A percentile compares a stretch with the other conserved stretches of the same genome.
Evolutionary conservation across 2,113 vertebrate genomes (phyloP).

Genomic region (Meleagris gallopavo): DNA sequence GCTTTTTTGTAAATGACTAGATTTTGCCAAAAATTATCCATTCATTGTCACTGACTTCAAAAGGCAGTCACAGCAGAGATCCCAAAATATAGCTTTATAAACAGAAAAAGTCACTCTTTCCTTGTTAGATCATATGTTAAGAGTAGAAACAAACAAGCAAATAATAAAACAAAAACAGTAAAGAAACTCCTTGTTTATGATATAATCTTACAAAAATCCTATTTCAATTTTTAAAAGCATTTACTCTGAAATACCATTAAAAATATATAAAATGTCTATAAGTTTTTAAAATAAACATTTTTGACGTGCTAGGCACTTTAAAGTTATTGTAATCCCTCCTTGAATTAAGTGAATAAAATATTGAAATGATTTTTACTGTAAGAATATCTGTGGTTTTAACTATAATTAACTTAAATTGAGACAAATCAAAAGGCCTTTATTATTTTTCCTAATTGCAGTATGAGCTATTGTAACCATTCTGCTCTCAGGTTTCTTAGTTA

Average conservation of each 20-base stretch:
- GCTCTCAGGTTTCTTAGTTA: slow-evolving; percentile 12
- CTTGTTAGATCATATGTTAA: background rate
- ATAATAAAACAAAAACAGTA: background rate
- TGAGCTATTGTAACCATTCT: background rate
- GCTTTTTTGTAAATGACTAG: background rate
- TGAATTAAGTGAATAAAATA: background rate
- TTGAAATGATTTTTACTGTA: background rate
- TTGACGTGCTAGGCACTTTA: background rate
- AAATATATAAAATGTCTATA: background rate
- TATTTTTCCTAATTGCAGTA: slow-evolving; percentile 2
- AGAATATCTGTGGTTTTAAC: background rate
- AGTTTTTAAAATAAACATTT: too few relatives aligned
- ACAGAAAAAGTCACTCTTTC: background rate
- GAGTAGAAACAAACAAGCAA: background rate
- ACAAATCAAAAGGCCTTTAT: slow-evolving; percentile 31
- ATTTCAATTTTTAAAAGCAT: background rate
- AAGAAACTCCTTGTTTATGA: background rate
- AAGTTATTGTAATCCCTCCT: background rate
- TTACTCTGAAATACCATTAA: background rate
- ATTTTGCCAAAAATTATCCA: background rate
- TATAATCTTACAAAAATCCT: background rate
- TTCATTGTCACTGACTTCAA: background rate
- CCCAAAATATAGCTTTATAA: background rate
- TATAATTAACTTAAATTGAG: slow-evolving; percentile 6
- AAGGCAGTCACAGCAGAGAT: background rate